Evolutionary conservation across 1,140 invertebrate species (phyloP), one percentile per base, ranked within the genome.

Genomic region (Drosophila virilis): DNA sequence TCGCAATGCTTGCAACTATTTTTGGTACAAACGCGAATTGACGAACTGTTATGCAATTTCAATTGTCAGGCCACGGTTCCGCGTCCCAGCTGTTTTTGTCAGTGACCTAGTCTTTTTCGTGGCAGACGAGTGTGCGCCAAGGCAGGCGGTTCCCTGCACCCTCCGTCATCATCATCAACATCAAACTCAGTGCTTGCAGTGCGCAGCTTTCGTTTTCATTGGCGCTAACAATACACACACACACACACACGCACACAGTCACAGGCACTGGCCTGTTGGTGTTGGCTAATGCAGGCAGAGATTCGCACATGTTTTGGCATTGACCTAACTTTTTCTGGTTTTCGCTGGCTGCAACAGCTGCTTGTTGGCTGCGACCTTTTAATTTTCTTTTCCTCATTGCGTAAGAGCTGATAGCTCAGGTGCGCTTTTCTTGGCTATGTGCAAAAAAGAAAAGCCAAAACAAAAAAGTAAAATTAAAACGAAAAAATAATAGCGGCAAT

Each of bases 121-220:
- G 55, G 59, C 73, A 80, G 77, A 84, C 72, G 77, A 77, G 38
- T 55, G 59, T 68, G 74, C 82, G 82, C 80, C 80, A 84, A 77
- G 51, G 58, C 58, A 70, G 65, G 17, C 59, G 17, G 37, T 48
- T 37, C 60, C 40, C 55, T 17, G 54, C 13, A 72, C 17, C 10
- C 38, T 17, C 7, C 45, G 5, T 40, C 38, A 12, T 10, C 22
- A 40, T 9, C 37, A 5, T 12, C 12, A 9, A 13, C 37, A 5
- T 12, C 12, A 9, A 13, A 28, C n/a, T 6, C 35, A 38, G 51
- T 40, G 15, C 9, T 6, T 35, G 40, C 28, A 55, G 43, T 66
- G 69, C 67, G 68, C 76, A 88, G 83, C 83, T 86, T 86, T 86
- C 83, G 69, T 13, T 86, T 86, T 86, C 77, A 48, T 42, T 74